Conservation (phyloP, 2,113 vertebrate genomes). For the Dasypus novemcinctus region DNA sequence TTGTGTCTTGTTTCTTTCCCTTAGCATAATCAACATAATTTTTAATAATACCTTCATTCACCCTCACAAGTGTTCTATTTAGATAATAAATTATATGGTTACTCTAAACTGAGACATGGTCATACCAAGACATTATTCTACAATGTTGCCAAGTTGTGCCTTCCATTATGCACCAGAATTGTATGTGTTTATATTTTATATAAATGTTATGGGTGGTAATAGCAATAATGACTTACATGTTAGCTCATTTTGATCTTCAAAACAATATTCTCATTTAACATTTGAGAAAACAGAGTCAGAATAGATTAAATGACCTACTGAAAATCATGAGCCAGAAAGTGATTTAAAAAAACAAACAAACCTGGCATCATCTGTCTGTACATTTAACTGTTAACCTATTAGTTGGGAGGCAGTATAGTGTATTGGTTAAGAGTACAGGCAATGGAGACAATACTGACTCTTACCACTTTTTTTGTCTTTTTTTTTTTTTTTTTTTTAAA, state of each 20-base stretch:
- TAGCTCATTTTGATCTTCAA: constrained; percentile 17
- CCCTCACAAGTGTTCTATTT: constrained; percentile 20
- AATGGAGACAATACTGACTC: background rate
- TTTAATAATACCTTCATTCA: background rate
- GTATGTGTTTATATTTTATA: background rate
- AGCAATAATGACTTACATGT: background rate
- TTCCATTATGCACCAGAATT: constrained; percentile 18
- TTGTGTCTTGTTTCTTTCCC: too few species aligned
- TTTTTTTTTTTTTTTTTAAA: background rate
- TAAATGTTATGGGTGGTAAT: constrained; percentile 21
- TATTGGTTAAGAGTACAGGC: background rate
- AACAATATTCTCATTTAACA: background rate
- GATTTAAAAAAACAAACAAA: background rate
- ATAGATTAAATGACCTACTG: background rate
- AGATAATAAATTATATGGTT: background rate
- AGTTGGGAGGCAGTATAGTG: background rate
- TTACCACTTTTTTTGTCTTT: background rate
- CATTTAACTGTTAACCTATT: background rate
- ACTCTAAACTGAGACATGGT: background rate
- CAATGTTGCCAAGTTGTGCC: background rate
- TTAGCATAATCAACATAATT: background rate
- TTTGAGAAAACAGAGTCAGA: constrained; percentile 39
- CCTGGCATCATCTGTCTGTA: background rate
- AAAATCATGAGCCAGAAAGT: background rate
- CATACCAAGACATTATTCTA: background rate